Conservation (phyloP, 2,888 invertebrate species). For the Drosophila monieri region DNA sequence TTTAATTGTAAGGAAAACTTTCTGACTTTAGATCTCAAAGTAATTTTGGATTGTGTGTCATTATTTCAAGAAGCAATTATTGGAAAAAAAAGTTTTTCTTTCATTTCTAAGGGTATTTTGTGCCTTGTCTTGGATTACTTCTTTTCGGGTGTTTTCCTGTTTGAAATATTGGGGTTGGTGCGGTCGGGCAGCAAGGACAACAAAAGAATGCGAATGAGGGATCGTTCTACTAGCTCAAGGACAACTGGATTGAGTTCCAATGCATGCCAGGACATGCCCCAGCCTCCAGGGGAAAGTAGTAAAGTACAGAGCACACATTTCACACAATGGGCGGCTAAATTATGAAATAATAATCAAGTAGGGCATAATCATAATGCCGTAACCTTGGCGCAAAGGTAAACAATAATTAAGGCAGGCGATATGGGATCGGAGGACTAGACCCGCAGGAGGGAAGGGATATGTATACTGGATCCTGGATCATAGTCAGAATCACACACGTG, state of each 20-base stretch:
- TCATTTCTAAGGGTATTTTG: slow-evolving; percentile 24
- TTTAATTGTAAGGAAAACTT: not conserved
- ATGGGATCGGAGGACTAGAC: slow-evolving; percentile 11
- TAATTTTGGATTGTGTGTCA: not conserved
- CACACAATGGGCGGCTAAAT: slow-evolving; percentile 50
- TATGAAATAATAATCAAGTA: slow-evolving; percentile 75
- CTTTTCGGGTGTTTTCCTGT: slow-evolving; percentile 55
- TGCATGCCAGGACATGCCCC: slow-evolving; percentile 62
- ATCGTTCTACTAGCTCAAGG: slow-evolving; percentile 58
- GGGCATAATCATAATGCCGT: slow-evolving; percentile 63
- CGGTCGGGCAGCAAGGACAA: slow-evolving; percentile 16
- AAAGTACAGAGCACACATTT: not conserved
- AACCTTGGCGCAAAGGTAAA: slow-evolving; percentile 75
- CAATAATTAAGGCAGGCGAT: slow-evolving; percentile 66
- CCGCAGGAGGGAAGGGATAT: slow-evolving; percentile 6
- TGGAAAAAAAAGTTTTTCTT: slow-evolving; percentile 24
- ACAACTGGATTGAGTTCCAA: slow-evolving; percentile 50
- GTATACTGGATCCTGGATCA: slow-evolving; percentile 21
- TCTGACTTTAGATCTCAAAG: not conserved
- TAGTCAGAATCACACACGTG: slow-evolving; percentile 57
- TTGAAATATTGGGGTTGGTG: slow-evolving; percentile 34
- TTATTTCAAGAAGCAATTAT: slow-evolving; percentile 2
- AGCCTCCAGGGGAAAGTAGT: slow-evolving; percentile 19
- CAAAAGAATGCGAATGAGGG: slow-evolving; percentile 31
- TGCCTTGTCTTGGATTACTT: slow-evolving; percentile 34